Base-by-base conservation (phyloP, 2,888 invertebrate genomes). In the Hirtodrosophila duncani region DNA sequence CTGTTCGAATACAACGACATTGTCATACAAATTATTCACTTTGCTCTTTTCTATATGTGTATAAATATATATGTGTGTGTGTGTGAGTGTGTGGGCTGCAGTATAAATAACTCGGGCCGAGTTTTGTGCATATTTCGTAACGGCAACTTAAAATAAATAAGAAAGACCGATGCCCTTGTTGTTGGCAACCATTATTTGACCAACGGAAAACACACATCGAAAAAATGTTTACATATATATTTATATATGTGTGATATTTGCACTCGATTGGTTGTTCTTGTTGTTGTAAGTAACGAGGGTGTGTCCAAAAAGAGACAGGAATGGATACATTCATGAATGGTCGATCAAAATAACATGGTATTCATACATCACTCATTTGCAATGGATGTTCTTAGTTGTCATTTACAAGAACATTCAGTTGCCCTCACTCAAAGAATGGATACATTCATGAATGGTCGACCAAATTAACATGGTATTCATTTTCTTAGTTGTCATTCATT, bases 21-120 rank as follows among this genome's bases (percentile, higher is more conserved):
- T 71, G 77, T 79, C 80, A 63, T 71, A 70, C 70, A 75, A 71
- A 79, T 53, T 63, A 70, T 70, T 63, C 67, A 79, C 67, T 63
- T 64, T 50, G 27, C 37, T 34, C 56, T 67, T 36, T 16, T 17
- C 20, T n/a, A 4, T 27, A 17, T 3, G 18, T 50, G 52, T 30
- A 14, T 30, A 14, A 13, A 16, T 24, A 11, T 24, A n/a, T 11
- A 2, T 44, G 26, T 39, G 48, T 31, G 29, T 44, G 42, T 37
- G 20, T 39, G 24, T 20, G 7, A 3, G 10, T 26, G 17, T 20
- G 18, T 33, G n/a, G 4, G 39, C 56, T 53, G 61, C 77, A 69
- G 62, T 67, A 79, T 75, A 79, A 71, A 67, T 75, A 79, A 70
- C 77, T 79, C 67, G 52, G 67, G 30, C 46, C 44, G 75, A 65